phyloP scores from a whole-genome alignment of 2,888 invertebrate species.

The Lepetodrilus schrolli region DNA sequence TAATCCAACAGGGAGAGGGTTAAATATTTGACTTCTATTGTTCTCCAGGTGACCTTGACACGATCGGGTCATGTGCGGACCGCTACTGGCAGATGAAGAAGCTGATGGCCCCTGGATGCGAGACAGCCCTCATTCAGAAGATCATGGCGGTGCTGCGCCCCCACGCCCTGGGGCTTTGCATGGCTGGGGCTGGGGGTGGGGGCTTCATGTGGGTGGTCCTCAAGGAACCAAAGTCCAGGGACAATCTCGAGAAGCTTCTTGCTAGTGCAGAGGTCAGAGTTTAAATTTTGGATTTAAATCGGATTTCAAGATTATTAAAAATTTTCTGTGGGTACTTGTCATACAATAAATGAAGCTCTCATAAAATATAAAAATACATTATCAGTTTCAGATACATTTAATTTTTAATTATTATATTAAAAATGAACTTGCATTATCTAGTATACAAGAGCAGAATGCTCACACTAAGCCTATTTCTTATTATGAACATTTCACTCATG shows the following conservation, averaged over 20 bases:
- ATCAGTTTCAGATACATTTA: no score
- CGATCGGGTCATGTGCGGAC: constrained; percentile 71
- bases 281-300: background rate
- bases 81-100: constrained; percentile 76
- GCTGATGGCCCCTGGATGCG: constrained; percentile 75
- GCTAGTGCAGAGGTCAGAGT: constrained; percentile 26
- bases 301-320: no score
- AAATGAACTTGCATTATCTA: no score
- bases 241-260: constrained; percentile 16
- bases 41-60: constrained; percentile 69
- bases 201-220: constrained; percentile 75
- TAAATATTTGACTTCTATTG: no score
- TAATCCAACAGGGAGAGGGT: no score
- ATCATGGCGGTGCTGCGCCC: constrained; percentile 70
- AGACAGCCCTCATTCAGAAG: constrained; percentile 69
- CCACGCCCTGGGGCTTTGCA: constrained; percentile 68
- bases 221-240: constrained; percentile 49
- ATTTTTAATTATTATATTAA: no score
- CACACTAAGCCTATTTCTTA: no score
- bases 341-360: no score
- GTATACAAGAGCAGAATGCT: no score
- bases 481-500: no score
- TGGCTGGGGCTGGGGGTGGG: constrained; percentile 76
- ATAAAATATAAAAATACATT: no score
- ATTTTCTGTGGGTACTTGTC: no score